These are phyloP conservation scores for Tachina lurida DNA, from an alignment of 2,888 invertebrate genomes.

Conservation along the genomic window DNA sequence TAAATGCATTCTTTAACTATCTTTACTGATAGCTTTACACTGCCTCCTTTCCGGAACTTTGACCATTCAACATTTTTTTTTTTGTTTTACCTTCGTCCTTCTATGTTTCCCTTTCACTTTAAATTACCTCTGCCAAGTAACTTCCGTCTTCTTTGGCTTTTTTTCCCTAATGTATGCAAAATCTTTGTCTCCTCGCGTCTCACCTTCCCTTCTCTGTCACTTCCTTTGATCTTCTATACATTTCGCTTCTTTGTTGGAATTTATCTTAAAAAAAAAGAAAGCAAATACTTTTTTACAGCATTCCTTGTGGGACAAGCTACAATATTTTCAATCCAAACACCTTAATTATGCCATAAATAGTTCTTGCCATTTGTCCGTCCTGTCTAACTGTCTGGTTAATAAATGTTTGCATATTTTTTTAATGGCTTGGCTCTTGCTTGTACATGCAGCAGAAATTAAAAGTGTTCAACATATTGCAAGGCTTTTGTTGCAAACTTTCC, in stretches of 20 bases:
- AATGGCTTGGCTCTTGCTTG: slow-evolving; percentile 2
- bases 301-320: slow-evolving; percentile 14
- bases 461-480: slow-evolving; percentile 57
- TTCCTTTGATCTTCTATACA: slow-evolving; percentile 37
- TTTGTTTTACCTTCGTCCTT: too few species aligned
- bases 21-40: too few species aligned
- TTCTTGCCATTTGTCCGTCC: neutral
- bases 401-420: slow-evolving; percentile 20
- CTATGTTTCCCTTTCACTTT: slow-evolving; percentile 21
- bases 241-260: slow-evolving; percentile 1
- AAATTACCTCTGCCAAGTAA: neutral
- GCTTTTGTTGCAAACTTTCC: slow-evolving; percentile 46
- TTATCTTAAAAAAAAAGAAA: neutral
- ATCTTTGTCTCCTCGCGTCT: neutral
- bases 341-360: neutral
- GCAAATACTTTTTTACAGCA: neutral
- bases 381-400: slow-evolving; percentile 17
- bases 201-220: neutral
- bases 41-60: neutral
- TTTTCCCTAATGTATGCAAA: neutral
- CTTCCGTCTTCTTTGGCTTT: neutral
- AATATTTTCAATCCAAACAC: slow-evolving; percentile 4
- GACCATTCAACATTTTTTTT: neutral
- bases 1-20: too few species aligned
- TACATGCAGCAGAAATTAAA: slow-evolving; percentile 69